Evolutionary conservation across 2,113 vertebrate genomes (phyloP).

Genomic region (Sorex araneus): DNA sequence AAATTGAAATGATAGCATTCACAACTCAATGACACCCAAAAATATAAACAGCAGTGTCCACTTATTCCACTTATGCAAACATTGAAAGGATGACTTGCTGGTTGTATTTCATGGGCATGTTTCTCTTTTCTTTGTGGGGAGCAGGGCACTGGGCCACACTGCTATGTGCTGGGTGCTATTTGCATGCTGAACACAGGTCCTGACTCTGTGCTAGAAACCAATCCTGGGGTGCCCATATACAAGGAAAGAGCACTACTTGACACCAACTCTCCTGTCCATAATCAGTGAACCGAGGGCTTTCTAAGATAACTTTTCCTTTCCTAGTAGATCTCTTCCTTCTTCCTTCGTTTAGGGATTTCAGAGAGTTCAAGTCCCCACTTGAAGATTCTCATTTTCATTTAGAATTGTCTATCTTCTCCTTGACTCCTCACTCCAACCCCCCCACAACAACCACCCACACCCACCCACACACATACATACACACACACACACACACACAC

Average conservation of each 20-base stretch:
- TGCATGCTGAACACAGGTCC: too few relatives aligned
- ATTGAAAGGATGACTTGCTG: neutral
- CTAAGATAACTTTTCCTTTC: neutral
- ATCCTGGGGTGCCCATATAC: too few relatives aligned
- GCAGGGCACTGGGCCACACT: too few relatives aligned
- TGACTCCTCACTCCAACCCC: neutral
- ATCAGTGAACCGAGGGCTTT: neutral
- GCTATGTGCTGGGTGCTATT: too few relatives aligned
- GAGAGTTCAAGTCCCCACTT: constrained; percentile 31
- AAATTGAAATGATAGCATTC: constrained; percentile 49
- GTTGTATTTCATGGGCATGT: too few relatives aligned
- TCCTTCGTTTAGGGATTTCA: neutral
- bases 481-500: too few relatives aligned
- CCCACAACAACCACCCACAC: neutral
- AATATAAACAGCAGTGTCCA: neutral
- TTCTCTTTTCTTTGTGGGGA: too few relatives aligned
- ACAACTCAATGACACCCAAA: neutral
- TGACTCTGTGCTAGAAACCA: too few relatives aligned
- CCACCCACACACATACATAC: too few relatives aligned
- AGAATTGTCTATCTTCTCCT: neutral
- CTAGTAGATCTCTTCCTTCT: neutral
- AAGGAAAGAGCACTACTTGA: neutral
- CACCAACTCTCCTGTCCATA: neutral
- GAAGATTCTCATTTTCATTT: constrained; percentile 35
- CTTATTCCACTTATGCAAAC: neutral